A percentile compares a stretch with the other conserved stretches of the same genome.
phyloP scores from a whole-genome alignment of 1,140 invertebrate species.

The Drosophila mayri region DNA sequence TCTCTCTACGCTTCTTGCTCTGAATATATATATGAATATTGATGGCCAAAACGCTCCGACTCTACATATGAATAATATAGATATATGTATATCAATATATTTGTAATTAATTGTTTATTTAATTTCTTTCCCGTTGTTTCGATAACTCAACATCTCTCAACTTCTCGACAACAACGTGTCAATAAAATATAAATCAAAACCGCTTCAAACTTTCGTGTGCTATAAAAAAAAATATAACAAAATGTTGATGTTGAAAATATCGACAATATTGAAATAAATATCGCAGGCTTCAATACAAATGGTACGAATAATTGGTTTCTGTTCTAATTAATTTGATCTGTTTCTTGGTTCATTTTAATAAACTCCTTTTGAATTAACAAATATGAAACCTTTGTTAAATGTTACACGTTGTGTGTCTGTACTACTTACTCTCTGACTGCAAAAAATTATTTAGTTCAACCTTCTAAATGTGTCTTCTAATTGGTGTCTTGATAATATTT shows the following conservation, averaged over 20 bases:
- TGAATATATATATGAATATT: constrained; percentile 45
- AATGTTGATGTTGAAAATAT: constrained; percentile 26
- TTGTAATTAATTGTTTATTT: constrained; percentile 80
- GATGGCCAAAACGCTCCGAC: constrained; percentile 47
- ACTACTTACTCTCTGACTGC: constrained; percentile 44
- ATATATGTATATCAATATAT: constrained; percentile 64
- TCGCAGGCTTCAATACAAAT: constrained; percentile 83
- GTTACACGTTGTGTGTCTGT: constrained; percentile 63
- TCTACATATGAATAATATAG: constrained; percentile 56
- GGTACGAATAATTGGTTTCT: constrained; percentile 77
- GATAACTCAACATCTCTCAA: constrained; percentile 68
- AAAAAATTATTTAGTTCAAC: constrained; percentile 37
- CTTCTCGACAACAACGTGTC: constrained; percentile 66
- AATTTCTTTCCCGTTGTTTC: constrained; percentile 78
- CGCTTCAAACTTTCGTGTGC: constrained; percentile 68
- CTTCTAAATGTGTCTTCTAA: constrained; percentile 35
- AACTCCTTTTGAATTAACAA: constrained; percentile 46
- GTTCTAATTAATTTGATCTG: constrained; percentile 57
- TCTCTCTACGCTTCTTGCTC: constrained; percentile 34
- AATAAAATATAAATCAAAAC: constrained; percentile 38
- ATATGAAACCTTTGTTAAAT: constrained; percentile 49
- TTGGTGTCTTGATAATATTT: constrained; percentile 30
- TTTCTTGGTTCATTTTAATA: constrained; percentile 51
- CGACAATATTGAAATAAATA: constrained; percentile 30
- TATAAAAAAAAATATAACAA: constrained; percentile 22